Evolutionary conservation across 2,113 vertebrate genomes (phyloP), one percentile per base, ranked within the genome.

Genomic region (Pygathrix nemaeus): DNA sequence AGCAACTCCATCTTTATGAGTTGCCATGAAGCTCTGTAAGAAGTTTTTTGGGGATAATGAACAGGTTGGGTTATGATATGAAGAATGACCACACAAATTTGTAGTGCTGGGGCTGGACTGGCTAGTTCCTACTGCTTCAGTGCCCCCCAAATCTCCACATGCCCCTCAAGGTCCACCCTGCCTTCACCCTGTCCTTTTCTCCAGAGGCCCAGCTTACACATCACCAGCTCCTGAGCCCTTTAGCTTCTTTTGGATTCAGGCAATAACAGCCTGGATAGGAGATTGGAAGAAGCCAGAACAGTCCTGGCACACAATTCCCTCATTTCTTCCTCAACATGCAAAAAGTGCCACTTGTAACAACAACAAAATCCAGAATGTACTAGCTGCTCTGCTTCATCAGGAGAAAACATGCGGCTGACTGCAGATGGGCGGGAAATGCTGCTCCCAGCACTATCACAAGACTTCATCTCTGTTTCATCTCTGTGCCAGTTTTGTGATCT

Each of bases 1-100:
- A 79, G 3, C 32, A 70, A 27, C 10, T 96, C 40, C 27, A 38
- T 59, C 40, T 90, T 96, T 68, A 55, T 85, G 45, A 95, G 76
- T 50, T n/a, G n/a, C 27, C 40, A 20, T 21, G 35, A 92, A 55
- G 6, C 43, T 94, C 43, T 88, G 6, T 68, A 88, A 83, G 32
- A 78, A 88, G 35, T 43, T 80, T 90, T 87, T 55, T 27, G 8
- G 20, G 16, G 3, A 3, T 38, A 45, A 27, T 25, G 23, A 18
- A 48, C 27, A 83, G n/a, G 57, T 75, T 57, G 87, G 61, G 50
- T 8, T 45, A 17, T 91, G 27, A 35, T 64, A 25, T 45, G 20
- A 91, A 93, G 50, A 92, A 87, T 25, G 17, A 40, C 4, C 2
- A 59, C 35, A 40, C 20, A 48, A 18, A 55, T 61, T 52, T 38